These are phyloP conservation scores for Lamellibrachia columna DNA, from an alignment of 2,888 invertebrate species.

Conservation along the genomic window DNA sequence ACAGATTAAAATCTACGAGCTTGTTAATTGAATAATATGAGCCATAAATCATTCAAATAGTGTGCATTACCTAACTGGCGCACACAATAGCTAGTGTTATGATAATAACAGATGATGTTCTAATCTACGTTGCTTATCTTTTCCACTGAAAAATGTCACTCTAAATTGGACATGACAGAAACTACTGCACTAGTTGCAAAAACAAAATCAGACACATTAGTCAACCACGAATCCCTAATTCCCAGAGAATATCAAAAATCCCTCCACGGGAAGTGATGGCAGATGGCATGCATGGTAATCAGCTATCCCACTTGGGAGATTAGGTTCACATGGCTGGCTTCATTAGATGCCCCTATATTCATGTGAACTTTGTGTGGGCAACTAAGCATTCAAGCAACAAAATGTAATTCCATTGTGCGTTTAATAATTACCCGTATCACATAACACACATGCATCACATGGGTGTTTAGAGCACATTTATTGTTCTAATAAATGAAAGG, in stretches of 20 bases:
- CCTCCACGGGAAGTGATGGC: constrained; percentile 8
- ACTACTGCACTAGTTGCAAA: not conserved
- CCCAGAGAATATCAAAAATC: constrained; percentile 3
- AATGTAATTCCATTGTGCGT: not conserved
- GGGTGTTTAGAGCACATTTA: not conserved
- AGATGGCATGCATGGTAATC: not conserved
- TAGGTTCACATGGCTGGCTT: not conserved
- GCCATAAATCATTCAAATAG: not conserved
- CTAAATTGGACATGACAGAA: not conserved
- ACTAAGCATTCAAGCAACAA: not conserved
- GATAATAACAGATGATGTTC: not conserved
- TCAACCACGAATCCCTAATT: not conserved
- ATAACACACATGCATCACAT: not conserved
- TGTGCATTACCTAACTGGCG: not conserved
- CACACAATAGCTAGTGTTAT: too few species aligned
- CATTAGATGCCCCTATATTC: not conserved
- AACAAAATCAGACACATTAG: not conserved
- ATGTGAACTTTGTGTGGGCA: not conserved
- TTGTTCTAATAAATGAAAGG: not conserved
- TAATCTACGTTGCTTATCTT: not conserved
- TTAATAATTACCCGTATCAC: not conserved
- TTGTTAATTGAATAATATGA: not conserved
- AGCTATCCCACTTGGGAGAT: not conserved
- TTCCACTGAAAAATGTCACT: not conserved
- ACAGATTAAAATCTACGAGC: not conserved